Conservation (phyloP, 2,888 invertebrate genomes). For the Iphiclides podalirius region DNA sequence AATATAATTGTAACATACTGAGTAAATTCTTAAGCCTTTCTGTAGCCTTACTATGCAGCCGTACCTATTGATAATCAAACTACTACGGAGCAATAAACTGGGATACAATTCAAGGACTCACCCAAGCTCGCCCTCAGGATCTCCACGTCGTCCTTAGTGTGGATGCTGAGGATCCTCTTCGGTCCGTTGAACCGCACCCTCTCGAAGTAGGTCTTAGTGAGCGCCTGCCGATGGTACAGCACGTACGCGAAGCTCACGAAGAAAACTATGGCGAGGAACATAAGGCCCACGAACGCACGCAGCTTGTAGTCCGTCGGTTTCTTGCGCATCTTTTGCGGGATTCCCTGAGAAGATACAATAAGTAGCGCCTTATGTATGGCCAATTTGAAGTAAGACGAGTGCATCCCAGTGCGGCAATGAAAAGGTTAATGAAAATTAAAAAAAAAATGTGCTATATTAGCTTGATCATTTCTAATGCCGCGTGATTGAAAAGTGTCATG, state of each 20-base stretch:
- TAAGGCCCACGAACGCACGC: slow-evolving; percentile 88
- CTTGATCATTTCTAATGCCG: no score
- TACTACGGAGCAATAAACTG: no score
- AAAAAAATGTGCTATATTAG: no score
- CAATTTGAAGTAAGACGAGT: no score
- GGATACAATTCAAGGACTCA: slow-evolving; percentile 32
- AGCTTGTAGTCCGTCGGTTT: slow-evolving; percentile 89
- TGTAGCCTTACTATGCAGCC: no score
- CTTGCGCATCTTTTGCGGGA: slow-evolving; percentile 86
- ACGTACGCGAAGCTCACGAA: slow-evolving; percentile 91
- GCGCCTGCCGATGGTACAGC: slow-evolving; percentile 89
- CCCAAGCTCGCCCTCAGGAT: slow-evolving; percentile 85
- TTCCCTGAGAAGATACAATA: slow-evolving; percentile 73
- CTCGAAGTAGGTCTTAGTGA: slow-evolving; percentile 90
- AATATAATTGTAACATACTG: no score
- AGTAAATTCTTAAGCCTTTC: no score
- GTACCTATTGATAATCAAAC: no score
- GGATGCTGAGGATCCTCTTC: slow-evolving; percentile 86
- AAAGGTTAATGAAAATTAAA: background rate
- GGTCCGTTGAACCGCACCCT: slow-evolving; percentile 91
- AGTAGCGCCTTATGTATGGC: no score
- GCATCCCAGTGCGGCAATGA: background rate
- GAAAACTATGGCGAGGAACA: slow-evolving; percentile 90
- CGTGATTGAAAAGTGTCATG: no score
- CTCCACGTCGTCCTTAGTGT: slow-evolving; percentile 85